A percentile compares a stretch with the other conserved stretches of the same genome.
Conservation (phyloP, 2,113 vertebrate genomes). For the Octodon degus region DNA sequence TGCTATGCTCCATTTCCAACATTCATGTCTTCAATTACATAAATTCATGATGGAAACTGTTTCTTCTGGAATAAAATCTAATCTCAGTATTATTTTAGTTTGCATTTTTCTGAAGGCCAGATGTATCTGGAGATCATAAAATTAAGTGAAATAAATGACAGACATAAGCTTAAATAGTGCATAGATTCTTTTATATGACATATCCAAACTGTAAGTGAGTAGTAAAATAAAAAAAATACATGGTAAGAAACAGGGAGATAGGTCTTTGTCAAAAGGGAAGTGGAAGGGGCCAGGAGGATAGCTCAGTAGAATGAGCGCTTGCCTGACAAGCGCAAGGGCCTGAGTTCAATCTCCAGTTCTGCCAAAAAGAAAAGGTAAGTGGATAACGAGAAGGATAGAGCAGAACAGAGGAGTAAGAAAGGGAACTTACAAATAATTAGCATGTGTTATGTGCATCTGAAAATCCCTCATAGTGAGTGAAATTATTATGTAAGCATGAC, state of each 20-base stretch:
- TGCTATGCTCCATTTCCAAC: no score
- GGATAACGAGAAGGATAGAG: background rate
- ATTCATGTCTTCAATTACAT: background rate
- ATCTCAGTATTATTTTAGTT: background rate
- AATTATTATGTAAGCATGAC: background rate
- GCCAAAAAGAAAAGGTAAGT: background rate
- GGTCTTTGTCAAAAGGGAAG: background rate
- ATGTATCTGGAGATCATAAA: background rate
- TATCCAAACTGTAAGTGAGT: background rate
- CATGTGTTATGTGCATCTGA: background rate
- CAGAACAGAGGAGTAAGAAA: background rate
- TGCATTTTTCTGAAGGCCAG: background rate
- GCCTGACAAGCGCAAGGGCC: no score
- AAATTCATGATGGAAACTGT: background rate
- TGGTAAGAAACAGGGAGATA: background rate
- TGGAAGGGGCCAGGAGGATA: no score
- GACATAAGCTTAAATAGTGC: background rate
- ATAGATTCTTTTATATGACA: background rate
- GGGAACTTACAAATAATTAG: background rate
- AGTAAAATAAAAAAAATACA: background rate
- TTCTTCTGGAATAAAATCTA: background rate
- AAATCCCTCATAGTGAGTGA: background rate
- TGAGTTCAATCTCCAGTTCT: no score
- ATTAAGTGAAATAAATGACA: background rate
- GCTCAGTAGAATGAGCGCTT: no score